A percentile compares a stretch with the other conserved stretches of the same genome.
These are phyloP conservation scores for Lepus timidus DNA, from an alignment of 2,113 vertebrate species.

Conservation along the genomic window DNA sequence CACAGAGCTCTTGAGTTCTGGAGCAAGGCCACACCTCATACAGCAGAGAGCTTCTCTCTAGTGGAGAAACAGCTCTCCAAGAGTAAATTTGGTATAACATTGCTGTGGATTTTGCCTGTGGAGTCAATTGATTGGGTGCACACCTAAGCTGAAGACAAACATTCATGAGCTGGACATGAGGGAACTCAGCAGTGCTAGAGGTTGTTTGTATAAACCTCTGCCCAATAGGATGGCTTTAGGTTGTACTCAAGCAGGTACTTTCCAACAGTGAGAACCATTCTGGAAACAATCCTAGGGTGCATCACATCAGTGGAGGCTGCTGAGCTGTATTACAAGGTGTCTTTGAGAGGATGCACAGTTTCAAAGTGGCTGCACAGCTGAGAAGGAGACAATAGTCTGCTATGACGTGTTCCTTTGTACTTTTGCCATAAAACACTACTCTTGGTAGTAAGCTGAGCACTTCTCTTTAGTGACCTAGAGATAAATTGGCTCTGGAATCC, in stretches of 20 bases:
- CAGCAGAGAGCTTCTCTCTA: background rate
- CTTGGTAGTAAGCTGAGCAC: background rate
- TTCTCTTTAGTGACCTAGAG: background rate
- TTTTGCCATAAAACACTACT: background rate
- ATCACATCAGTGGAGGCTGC: background rate
- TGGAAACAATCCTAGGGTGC: background rate
- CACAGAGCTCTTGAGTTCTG: background rate
- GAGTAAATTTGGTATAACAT: accelerated
- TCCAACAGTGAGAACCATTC: background rate
- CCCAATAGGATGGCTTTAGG: background rate
- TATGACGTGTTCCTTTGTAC: too few species aligned
- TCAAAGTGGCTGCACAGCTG: background rate
- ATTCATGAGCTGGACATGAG: background rate
- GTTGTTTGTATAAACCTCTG: background rate
- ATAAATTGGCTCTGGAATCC: background rate
- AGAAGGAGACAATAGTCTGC: background rate
- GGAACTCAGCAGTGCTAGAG: background rate
- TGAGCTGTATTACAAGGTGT: background rate
- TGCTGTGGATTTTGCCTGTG: background rate
- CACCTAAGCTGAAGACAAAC: background rate
- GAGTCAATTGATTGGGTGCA: background rate
- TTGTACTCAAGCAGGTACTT: background rate
- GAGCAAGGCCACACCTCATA: background rate
- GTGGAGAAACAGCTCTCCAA: background rate
- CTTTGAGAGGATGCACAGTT: background rate